phyloP scores from a whole-genome alignment of 2,797 vertebrate genomes.

The Anisognathus igniventris region DNA sequence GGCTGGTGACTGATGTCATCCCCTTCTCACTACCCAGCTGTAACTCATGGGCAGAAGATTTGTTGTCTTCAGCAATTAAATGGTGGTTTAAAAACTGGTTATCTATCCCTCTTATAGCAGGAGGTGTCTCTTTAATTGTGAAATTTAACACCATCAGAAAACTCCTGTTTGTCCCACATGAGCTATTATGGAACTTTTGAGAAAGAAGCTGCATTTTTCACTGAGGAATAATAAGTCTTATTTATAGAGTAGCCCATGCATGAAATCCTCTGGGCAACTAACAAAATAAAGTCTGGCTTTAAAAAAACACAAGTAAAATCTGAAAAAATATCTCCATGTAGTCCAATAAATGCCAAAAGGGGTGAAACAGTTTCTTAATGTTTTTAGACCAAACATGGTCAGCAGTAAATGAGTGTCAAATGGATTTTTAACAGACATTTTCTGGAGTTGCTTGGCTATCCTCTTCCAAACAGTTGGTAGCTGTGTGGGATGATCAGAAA shows the following conservation, averaged over 20 bases:
- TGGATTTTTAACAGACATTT: constrained; percentile 27
- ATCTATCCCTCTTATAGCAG: neutral
- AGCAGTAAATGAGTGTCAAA: constrained; percentile 17
- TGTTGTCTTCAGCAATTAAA: neutral
- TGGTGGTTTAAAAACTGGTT: neutral
- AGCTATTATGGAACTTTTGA: constrained; percentile 17
- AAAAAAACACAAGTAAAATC: neutral
- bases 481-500: constrained; percentile 17
- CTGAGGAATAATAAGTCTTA: constrained; percentile 34
- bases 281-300: neutral
- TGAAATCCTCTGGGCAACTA: constrained; percentile 37
- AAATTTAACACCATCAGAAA: constrained; percentile 24
- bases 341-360: constrained; percentile 32
- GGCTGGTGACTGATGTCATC: neutral
- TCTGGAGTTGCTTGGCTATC: neutral
- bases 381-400: constrained; percentile 22
- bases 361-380: constrained; percentile 21
- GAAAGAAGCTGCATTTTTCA: constrained; percentile 10
- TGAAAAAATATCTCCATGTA: neutral
- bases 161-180: constrained; percentile 11
- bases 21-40: neutral
- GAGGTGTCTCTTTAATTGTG: constrained; percentile 8
- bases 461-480: neutral
- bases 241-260: constrained; percentile 39
- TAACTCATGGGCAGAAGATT: neutral